Base-by-base conservation (phyloP, 1,140 invertebrate genomes). In the Trichoplusia ni region DNA sequence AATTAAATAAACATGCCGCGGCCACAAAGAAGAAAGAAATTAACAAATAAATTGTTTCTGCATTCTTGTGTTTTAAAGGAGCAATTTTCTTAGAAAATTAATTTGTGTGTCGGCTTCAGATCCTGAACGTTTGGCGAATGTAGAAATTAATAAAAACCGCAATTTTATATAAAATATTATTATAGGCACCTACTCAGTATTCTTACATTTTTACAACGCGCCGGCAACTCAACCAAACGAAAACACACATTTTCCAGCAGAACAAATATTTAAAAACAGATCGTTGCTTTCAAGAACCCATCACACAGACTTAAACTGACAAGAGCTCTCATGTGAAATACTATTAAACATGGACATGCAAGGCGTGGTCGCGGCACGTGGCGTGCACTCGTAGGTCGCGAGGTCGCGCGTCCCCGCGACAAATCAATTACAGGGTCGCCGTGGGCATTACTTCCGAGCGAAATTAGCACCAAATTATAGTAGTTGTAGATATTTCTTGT, bases 401-500 rank as follows among this genome's bases (percentile, higher is more conserved):
- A 27, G 60, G 35, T 56, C 65, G 29, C 37, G 51, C 64, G 61
- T 35, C 64, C 68, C 77, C 76, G 81, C 79, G 83, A 85, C 86
- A 85, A 88, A 88, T 88, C 85, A 88, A 88, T 89, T 86, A 85
- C 81, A 85, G 77, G 78, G 75, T 74, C 73, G 73, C 75, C 63
- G 60, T 18, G 75, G 77, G 74, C 77, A 61, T 62, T 56, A 80
- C 84, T 85, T 80, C 84, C 82, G 82, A 79, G 69, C 38, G 38
- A 71, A 86, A 89, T 86, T 86, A 85, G 79, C 82, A 73, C 76
- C 76, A 89, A 89, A 89, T 86, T 85, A 89, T 79, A 84, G 76
- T 72, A 58, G 64, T 78, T 54, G 64, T 42, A 51, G 56, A 84
- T 81, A 86, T 85, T 82, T 81, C 77, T 82, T 85, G 84, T 85